Conservation (phyloP, 2,797 vertebrate genomes). For the Holocentrus rufus region DNA sequence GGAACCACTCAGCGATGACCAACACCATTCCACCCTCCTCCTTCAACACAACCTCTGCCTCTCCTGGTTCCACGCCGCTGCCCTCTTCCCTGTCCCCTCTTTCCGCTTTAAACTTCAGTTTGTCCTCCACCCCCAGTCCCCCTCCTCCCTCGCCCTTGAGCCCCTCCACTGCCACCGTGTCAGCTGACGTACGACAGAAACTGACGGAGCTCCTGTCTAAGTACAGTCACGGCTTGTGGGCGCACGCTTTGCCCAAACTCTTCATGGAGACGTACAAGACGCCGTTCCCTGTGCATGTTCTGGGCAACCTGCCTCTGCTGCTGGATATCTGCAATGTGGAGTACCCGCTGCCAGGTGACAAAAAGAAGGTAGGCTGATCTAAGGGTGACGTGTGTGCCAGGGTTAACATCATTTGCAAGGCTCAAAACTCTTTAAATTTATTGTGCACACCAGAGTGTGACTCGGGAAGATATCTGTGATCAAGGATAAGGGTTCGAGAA, state of each 20-base stretch:
- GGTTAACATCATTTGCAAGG: not conserved
- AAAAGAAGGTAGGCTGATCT: slow-evolving; percentile 76
- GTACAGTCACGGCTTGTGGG: slow-evolving; percentile 91
- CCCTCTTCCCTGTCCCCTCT: slow-evolving; percentile 5
- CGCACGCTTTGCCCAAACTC: slow-evolving; percentile 88
- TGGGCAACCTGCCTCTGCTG: slow-evolving; percentile 84
- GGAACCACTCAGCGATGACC: not conserved
- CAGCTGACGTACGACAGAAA: slow-evolving; percentile 79
- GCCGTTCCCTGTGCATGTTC: slow-evolving; percentile 83
- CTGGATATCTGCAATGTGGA: slow-evolving; percentile 87
- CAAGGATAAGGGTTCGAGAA: too few species aligned
- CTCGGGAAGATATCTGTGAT: too few species aligned
- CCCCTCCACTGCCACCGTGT: slow-evolving; percentile 49
- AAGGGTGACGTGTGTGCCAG: not conserved
- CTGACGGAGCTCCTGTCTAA: slow-evolving; percentile 87
- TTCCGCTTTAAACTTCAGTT: slow-evolving; percentile 28
- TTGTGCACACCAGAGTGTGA: too few species aligned
- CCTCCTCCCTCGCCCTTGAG: slow-evolving; percentile 13
- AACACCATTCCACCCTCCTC: not conserved
- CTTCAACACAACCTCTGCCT: too few species aligned
- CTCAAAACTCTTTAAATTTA: too few species aligned
- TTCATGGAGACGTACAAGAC: slow-evolving; percentile 88
- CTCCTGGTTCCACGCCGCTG: too few species aligned
- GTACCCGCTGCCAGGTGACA: slow-evolving; percentile 83
- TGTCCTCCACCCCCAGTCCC: slow-evolving; percentile 9